Evolutionary conservation across 2,888 invertebrate genomes (phyloP), one percentile per base, ranked within the genome.

Genomic region (Dasypolia templi): DNA sequence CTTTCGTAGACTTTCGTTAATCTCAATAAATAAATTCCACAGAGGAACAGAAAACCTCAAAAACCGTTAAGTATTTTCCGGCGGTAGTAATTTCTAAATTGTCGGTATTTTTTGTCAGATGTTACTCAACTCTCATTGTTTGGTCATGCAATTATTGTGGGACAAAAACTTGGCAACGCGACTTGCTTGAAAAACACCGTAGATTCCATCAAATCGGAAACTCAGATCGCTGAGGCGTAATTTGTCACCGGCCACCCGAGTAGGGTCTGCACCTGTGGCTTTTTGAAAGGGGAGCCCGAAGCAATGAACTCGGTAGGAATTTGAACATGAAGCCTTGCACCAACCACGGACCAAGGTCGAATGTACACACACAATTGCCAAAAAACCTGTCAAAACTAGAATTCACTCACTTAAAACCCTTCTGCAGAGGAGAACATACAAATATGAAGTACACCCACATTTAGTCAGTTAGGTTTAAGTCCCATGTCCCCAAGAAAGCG

Each of bases 201-300:
- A 86, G 86, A 86, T 86, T 81, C 85, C 86, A 83, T 81, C 85
- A 88, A 89, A 89, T 91, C 87, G 90, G 89, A 90, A 90, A 88
- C 87, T 84, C 85, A 82, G 84, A 81, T 77, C 81, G 85, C 85
- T 83, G 77, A 83, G 84, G 83, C 84, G 86, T 87, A 87, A 90
- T 90, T 89, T 89, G 87, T 88, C 87, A 85, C 85, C 82, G 79
- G 75, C 72, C 77, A 73, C 68, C 72, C 59, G 72, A 65, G 67
- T 66, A 86, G 83, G 86, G 86, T 42, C 81, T n/a, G n/a, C 84
- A 76, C 79, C 66, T 64, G 79, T 46, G 51, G 26, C 29, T 58
- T 55, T 61, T 79, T 75, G 84, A 79, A 83, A 85, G 5, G 11
- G 32, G 32, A 56, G 39, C 39, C 26, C n/a, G 35, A 61, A 61